phyloP scores from a whole-genome alignment of 2,797 vertebrate genomes.

The Chanos chanos region DNA sequence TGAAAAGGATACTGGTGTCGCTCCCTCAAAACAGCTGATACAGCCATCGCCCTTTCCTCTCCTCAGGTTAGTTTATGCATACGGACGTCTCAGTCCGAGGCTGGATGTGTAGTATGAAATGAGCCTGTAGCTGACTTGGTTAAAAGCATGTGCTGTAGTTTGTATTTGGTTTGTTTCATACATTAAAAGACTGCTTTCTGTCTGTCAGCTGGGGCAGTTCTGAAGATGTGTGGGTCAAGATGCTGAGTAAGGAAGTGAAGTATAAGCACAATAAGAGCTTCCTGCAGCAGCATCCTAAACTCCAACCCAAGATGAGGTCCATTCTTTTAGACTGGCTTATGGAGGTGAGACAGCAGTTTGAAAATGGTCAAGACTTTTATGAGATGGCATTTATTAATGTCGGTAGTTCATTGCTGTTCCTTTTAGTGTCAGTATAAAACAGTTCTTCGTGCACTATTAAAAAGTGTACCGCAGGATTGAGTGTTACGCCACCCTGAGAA shows the following conservation, averaged over 20 bases:
- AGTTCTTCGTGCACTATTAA: too few relatives aligned
- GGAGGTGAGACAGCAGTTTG: constrained; percentile 64
- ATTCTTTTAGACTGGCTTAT: constrained; percentile 87
- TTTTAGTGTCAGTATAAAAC: too few relatives aligned
- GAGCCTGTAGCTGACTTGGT: neutral
- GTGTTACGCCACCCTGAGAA: too few relatives aligned
- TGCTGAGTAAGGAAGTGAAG: constrained; percentile 76
- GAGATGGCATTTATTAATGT: neutral
- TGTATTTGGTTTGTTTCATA: neutral
- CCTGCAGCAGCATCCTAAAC: constrained; percentile 66
- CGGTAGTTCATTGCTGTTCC: too few relatives aligned
- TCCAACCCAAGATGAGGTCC: constrained; percentile 83
- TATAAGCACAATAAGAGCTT: constrained; percentile 76
- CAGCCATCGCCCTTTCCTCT: constrained; percentile 76
- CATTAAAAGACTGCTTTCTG: constrained; percentile 10
- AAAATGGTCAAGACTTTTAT: neutral
- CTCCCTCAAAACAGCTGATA: constrained; percentile 67
- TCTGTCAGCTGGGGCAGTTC: constrained; percentile 76
- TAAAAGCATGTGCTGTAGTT: neutral
- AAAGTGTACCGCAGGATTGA: too few relatives aligned
- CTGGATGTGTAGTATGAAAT: too few relatives aligned
- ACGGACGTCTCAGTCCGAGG: neutral
- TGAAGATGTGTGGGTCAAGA: constrained; percentile 82
- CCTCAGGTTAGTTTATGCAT: constrained; percentile 70
- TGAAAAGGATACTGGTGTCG: constrained; percentile 60